Evolutionary conservation across 2,888 invertebrate genomes (phyloP).

Genomic region (Drosophila maculinotata): DNA sequence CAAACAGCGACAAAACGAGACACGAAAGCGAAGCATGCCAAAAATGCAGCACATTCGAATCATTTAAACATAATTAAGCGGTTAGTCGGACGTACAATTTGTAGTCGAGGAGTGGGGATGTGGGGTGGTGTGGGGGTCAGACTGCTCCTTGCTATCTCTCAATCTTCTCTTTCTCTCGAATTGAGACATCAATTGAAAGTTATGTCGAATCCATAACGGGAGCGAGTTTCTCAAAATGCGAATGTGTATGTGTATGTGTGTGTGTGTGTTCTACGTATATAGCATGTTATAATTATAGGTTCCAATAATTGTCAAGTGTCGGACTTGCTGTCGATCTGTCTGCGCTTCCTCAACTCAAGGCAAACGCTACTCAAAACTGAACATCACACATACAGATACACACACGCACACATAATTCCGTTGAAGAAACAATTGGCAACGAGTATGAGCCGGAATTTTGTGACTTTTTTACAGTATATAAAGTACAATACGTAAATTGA

Average conservation of each 20-base stretch:
- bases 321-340: constrained; percentile 21
- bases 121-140: constrained; percentile 3
- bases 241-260: constrained; percentile 1
- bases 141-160: constrained; percentile 4
- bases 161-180: constrained; percentile 35
- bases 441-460: constrained; percentile 59
- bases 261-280: constrained; percentile 18
- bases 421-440: constrained; percentile 42
- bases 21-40: constrained; percentile 56
- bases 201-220: constrained; percentile 61
- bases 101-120: background rate
- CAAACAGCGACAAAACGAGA: constrained; percentile 1
- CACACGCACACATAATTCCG: background rate
- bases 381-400: background rate
- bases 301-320: constrained; percentile 68
- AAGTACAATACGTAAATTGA: constrained; percentile 30
- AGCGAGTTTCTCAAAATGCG: constrained; percentile 11
- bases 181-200: constrained; percentile 77
- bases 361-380: constrained; percentile 10
- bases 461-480: constrained; percentile 31
- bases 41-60: constrained; percentile 72
- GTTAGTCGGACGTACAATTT: constrained; percentile 38
- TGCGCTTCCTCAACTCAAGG: constrained; percentile 62
- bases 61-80: constrained; percentile 72
- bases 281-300: constrained; percentile 70